Evolutionary conservation across 2,113 vertebrate species (phyloP).

Genomic region (Globicephala melas): DNA sequence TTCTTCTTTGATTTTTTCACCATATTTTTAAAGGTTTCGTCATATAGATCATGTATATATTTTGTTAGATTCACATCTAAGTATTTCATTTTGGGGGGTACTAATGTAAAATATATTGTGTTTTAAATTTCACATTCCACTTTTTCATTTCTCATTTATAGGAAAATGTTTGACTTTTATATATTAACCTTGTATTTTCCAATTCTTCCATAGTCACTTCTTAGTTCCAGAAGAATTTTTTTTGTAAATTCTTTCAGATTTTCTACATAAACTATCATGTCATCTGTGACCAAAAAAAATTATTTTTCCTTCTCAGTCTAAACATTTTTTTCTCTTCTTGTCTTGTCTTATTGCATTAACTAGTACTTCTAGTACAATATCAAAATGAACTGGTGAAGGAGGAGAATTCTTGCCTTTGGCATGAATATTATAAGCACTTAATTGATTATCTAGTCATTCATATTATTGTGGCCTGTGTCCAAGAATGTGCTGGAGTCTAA

Average conservation of each 20-base stretch:
- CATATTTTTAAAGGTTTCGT: background rate
- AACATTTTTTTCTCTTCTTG: background rate
- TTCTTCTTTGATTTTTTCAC: background rate
- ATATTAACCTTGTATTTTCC: background rate
- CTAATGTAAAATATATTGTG: background rate
- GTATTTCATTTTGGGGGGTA: background rate
- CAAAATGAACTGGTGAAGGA: background rate
- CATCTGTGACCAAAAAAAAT: background rate
- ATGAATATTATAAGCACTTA: background rate
- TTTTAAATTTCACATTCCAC: background rate
- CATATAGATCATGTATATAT: background rate
- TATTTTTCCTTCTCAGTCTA: background rate
- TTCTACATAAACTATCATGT: background rate
- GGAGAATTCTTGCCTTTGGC: background rate
- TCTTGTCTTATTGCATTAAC: background rate
- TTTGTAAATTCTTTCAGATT: background rate
- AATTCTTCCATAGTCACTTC: background rate
- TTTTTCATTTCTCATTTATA: background rate
- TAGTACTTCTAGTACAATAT: background rate
- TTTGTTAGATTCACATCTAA: background rate
- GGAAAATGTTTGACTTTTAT: background rate
- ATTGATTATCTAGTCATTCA: background rate
- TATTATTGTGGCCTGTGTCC: background rate
- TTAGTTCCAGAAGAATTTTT: background rate
- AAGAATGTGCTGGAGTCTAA: background rate